Percentiles rank a stretch among this genome's conserved stretches.
Evolutionary conservation across 2,113 vertebrate genomes (phyloP).

Genomic region (Phainopepla nitens): DNA sequence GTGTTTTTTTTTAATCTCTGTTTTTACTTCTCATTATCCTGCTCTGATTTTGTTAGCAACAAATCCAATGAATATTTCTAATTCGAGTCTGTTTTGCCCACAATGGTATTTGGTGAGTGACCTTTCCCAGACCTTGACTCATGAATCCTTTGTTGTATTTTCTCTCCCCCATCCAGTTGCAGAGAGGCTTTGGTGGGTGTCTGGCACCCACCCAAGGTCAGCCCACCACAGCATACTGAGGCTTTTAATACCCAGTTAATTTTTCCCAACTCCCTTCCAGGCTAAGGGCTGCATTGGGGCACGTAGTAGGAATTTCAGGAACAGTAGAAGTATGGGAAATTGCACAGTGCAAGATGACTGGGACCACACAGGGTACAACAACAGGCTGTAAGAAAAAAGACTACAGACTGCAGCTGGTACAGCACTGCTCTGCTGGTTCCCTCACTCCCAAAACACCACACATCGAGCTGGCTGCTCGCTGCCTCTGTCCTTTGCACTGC

Average conservation of each 20-base stretch:
- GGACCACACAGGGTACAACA: not conserved
- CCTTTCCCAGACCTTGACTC: not conserved
- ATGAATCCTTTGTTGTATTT: not conserved
- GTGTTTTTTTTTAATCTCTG: not conserved
- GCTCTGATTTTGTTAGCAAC: not conserved
- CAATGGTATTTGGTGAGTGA: not conserved
- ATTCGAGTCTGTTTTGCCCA: not conserved
- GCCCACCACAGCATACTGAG: not conserved
- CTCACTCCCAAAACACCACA: not conserved
- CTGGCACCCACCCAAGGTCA: not conserved
- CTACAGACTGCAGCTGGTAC: not conserved
- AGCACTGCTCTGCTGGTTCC: not conserved
- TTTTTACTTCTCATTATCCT: not conserved
- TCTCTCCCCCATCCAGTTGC: not conserved
- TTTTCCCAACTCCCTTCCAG: not conserved
- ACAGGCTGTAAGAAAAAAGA: not conserved
- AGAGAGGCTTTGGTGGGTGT: not conserved
- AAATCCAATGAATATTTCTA: not conserved
- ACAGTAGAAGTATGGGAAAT: not conserved
- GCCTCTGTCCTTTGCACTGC: not conserved
- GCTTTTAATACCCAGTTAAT: not conserved
- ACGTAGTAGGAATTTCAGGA: not conserved
- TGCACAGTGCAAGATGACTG: not conserved
- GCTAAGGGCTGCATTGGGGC: not conserved
- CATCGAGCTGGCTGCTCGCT: fast-evolving